These are phyloP conservation scores for Rhegmatorhina hoffmannsi DNA, from an alignment of 2,113 vertebrate species.

Conservation along the genomic window DNA sequence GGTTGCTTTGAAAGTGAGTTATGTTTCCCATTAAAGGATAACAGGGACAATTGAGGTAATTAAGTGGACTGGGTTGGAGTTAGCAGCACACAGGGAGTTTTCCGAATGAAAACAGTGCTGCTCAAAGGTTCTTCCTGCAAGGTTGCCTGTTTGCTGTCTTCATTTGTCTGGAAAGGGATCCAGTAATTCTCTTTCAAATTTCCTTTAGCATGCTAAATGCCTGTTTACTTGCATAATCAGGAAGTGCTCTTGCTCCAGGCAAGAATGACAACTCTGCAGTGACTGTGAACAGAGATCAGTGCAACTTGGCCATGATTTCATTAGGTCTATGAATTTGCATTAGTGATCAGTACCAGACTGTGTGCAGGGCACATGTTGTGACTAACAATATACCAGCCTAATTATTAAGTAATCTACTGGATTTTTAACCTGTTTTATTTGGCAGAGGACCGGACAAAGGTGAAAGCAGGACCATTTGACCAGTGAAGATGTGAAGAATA, in stretches of 20 bases:
- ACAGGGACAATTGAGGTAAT: slow-evolving; percentile 75
- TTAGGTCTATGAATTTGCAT: not conserved
- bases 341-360: not conserved
- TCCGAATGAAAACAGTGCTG: not conserved
- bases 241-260: not conserved
- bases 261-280: not conserved
- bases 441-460: not conserved
- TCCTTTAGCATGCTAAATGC: slow-evolving; percentile 34
- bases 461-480: not conserved
- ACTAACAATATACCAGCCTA: not conserved
- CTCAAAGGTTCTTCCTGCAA: slow-evolving; percentile 56
- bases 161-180: slow-evolving; percentile 56
- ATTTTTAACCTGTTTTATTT: not conserved
- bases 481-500: not conserved
- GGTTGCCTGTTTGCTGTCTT: slow-evolving; percentile 38
- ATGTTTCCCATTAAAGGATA: slow-evolving; percentile 78
- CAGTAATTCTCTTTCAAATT: slow-evolving; percentile 29
- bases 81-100: slow-evolving; percentile 37
- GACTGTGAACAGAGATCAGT: not conserved
- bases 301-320: not conserved
- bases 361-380: not conserved
- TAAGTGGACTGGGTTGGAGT: slow-evolving; percentile 64
- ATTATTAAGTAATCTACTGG: not conserved
- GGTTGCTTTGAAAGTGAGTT: slow-evolving; percentile 73
- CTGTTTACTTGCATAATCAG: slow-evolving; percentile 26